Percentiles rank a stretch among this genome's conserved stretches.
phyloP scores from a whole-genome alignment of 1,140 invertebrate species.

The Drosophila kohkoa region DNA sequence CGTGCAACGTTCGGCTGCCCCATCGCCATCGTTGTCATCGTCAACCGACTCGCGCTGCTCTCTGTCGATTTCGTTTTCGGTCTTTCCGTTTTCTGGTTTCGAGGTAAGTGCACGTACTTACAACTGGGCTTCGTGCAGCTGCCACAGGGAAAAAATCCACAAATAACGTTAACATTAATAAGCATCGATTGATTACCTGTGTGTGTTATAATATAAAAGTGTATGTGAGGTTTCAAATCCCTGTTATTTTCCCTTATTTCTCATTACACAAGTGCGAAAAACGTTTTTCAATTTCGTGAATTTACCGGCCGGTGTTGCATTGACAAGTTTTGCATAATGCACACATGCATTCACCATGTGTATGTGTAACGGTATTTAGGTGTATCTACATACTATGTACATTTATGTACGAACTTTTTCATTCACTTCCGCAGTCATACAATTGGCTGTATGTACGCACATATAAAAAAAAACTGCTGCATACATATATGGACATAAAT shows the following conservation, averaged over 20 bases:
- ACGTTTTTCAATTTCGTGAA: conserved; percentile 8
- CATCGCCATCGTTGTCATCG: conserved; percentile 4
- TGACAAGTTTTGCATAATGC: conserved; percentile 43
- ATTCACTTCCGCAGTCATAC: not conserved
- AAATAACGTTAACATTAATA: conserved; percentile 39
- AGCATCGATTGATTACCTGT: conserved; percentile 62
- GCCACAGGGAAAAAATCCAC: conserved; percentile 40
- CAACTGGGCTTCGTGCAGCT: conserved; percentile 21
- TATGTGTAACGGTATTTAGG: conserved; percentile 22
- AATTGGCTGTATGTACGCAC: not conserved
- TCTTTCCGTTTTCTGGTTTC: conserved; percentile 79
- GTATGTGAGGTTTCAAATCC: not conserved
- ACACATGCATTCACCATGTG: conserved; percentile 9
- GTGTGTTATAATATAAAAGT: conserved; percentile 37
- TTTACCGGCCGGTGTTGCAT: conserved; percentile 45
- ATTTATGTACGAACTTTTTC: not conserved
- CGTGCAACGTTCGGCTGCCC: conserved; percentile 36
- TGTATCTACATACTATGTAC: not conserved
- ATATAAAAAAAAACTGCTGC: not conserved
- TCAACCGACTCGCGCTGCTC: conserved; percentile 34
- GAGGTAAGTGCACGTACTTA: conserved; percentile 71
- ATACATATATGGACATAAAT: not conserved
- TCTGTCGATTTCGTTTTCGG: conserved; percentile 54
- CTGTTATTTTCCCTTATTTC: conserved; percentile 16
- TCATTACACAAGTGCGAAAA: not conserved